Percentiles rank a stretch among this genome's conserved stretches.
Conservation (phyloP, 2,888 invertebrate genomes). For the Platycnemis pennipes region DNA sequence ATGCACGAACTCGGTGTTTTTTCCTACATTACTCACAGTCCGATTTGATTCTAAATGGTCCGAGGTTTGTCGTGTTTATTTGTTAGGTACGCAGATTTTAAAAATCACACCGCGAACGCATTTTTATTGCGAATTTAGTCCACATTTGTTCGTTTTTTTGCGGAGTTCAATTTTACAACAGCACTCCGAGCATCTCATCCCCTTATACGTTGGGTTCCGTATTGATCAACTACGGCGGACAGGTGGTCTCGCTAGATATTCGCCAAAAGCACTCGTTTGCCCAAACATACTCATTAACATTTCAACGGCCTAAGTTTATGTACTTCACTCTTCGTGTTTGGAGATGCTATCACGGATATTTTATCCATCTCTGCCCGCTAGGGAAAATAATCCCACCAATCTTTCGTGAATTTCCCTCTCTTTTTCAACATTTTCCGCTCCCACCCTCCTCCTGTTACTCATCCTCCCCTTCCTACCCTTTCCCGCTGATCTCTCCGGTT, state of each 20-base stretch:
- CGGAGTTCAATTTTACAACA: too few relatives aligned
- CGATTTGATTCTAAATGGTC: too few relatives aligned
- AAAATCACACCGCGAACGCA: too few relatives aligned
- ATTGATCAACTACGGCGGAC: neutral
- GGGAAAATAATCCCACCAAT: neutral
- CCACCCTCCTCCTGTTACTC: neutral
- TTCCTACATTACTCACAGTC: too few relatives aligned
- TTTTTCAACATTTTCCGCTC: neutral
- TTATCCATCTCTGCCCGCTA: neutral
- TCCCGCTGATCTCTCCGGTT: neutral
- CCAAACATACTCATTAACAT: neutral
- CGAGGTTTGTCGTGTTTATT: too few relatives aligned
- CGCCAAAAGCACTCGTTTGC: neutral
- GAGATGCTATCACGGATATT: neutral
- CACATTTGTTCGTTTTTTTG: too few relatives aligned
- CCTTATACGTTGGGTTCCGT: too few relatives aligned
- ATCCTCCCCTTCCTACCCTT: neutral
- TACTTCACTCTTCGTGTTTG: neutral
- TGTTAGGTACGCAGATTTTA: too few relatives aligned
- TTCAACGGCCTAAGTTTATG: neutral
- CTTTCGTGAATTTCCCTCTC: constrained; percentile 3
- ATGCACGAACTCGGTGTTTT: too few relatives aligned
- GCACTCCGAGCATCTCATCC: too few relatives aligned
- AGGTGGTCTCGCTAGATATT: neutral
- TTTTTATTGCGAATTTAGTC: too few relatives aligned